Evolutionary conservation across 2,113 vertebrate genomes (phyloP).

Genomic region (Eurystomus gularis): DNA sequence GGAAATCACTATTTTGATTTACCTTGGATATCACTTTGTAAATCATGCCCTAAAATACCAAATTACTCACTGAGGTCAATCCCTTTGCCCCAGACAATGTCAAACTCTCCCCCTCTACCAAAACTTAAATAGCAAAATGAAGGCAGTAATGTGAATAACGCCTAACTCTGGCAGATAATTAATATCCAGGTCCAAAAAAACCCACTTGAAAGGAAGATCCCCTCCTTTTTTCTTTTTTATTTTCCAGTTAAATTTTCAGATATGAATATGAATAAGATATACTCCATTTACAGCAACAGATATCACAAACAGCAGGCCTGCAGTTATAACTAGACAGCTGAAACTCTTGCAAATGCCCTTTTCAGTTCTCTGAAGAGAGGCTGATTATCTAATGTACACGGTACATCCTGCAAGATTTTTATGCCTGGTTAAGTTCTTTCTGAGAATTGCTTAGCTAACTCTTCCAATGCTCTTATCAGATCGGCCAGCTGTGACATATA

Average conservation of each 20-base stretch:
- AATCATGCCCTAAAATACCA: neutral
- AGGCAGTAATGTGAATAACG: neutral
- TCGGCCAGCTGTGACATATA: neutral
- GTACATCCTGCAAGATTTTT: neutral
- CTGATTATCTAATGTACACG: accelerated
- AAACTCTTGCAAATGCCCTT: neutral
- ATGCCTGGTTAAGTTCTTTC: neutral
- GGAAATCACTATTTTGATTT: neutral
- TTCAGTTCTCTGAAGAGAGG: neutral
- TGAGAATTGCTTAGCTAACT: neutral
- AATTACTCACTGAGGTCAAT: neutral
- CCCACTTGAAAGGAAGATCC: neutral
- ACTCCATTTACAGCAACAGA: neutral
- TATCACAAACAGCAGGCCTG: neutral
- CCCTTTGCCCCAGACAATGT: neutral
- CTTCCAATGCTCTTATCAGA: neutral
- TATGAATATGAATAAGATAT: neutral
- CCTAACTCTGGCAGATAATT: neutral
- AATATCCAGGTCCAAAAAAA: neutral
- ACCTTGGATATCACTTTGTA: neutral
- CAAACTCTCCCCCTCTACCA: neutral
- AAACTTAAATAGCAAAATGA: neutral
- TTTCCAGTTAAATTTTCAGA: neutral
- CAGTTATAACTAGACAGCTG: neutral
- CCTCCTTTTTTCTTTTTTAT: too few relatives aligned